Evolutionary conservation across 2,888 invertebrate genomes (phyloP).

Genomic region (Apodemia hepburni): DNA sequence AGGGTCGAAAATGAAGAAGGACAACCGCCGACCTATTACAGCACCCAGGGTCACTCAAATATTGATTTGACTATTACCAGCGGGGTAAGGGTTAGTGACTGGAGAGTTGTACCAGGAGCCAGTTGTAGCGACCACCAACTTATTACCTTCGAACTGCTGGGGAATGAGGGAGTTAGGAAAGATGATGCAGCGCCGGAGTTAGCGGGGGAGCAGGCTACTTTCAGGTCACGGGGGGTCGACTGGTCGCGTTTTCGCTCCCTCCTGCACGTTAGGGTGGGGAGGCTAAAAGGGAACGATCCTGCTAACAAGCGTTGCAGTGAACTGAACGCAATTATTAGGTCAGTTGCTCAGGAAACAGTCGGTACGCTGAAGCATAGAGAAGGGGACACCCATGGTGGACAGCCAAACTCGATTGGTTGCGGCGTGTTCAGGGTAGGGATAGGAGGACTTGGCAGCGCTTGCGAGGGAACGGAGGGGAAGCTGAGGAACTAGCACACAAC

Average conservation of each 20-base stretch:
- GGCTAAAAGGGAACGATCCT: background rate
- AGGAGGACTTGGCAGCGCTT: too few species aligned
- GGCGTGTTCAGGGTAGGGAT: too few species aligned
- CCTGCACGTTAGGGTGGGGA: background rate
- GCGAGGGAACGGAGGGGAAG: background rate
- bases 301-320: too few species aligned
- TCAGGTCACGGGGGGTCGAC: background rate
- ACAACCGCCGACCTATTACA: constrained; percentile 29
- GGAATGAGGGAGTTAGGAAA: background rate
- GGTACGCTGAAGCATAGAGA: too few species aligned
- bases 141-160: background rate
- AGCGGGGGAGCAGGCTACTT: background rate
- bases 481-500: background rate
- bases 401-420: too few species aligned
- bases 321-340: too few species aligned
- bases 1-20: constrained; percentile 23
- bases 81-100: background rate
- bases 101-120: background rate
- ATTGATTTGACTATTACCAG: constrained; percentile 35
- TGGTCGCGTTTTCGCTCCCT: background rate
- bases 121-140: too few species aligned
- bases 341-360: too few species aligned
- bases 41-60: constrained; percentile 31
- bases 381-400: too few species aligned
- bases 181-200: background rate